Evolutionary conservation across 2,797 vertebrate species (phyloP).

Genomic region (Bovichtus variegatus): DNA sequence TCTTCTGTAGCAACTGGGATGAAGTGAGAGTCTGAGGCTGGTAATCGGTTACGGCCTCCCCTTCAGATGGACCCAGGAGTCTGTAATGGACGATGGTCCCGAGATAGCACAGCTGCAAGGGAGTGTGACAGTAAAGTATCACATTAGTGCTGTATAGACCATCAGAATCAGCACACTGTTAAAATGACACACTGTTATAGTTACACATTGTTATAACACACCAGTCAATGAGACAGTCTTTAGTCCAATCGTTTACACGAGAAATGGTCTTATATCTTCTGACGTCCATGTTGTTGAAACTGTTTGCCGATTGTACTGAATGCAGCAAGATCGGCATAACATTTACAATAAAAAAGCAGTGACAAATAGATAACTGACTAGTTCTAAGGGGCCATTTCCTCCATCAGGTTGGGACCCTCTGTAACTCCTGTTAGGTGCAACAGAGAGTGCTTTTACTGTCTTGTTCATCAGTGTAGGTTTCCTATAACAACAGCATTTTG

Average conservation of each 20-base stretch:
- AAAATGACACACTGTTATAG: no score
- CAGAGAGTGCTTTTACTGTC: not conserved
- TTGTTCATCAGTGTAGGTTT: not conserved
- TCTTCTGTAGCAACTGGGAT: not conserved
- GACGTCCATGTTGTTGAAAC: not conserved
- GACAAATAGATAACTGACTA: not conserved
- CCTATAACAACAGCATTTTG: not conserved
- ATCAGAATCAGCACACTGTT: conserved; percentile 12
- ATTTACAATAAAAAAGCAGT: not conserved
- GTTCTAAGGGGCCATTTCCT: not conserved
- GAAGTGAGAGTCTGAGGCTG: conserved; percentile 1
- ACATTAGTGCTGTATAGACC: not conserved
- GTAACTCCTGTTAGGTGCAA: not conserved
- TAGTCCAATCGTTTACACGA: not conserved
- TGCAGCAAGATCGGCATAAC: not conserved
- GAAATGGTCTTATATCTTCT: not conserved
- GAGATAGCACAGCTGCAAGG: not conserved
- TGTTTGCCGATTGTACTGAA: not conserved
- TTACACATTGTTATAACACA: no score
- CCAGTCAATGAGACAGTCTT: conserved; percentile 14
- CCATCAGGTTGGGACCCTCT: not conserved
- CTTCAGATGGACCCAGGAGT: conserved; percentile 3
- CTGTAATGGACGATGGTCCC: not conserved
- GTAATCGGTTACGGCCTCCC: not conserved
- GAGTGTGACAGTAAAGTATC: not conserved